phyloP scores from a whole-genome alignment of 2,113 vertebrate species.

The Ammospiza caudacuta region DNA sequence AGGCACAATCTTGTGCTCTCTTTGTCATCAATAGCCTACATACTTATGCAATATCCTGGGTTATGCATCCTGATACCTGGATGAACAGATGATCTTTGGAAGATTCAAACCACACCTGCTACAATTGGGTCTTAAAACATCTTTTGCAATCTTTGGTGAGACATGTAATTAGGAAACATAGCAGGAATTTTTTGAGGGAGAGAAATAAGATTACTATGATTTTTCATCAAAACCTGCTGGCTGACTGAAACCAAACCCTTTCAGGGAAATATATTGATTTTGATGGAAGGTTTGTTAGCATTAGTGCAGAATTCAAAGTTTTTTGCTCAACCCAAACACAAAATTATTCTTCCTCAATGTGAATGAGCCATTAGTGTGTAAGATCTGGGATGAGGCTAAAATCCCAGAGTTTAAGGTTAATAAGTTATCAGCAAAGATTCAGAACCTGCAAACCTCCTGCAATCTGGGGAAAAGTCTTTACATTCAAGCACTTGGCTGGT shows the following conservation, averaged over 20 bases:
- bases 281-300: background rate
- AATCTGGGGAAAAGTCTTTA: background rate
- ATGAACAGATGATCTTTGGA: background rate
- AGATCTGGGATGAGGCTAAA: too few relatives aligned
- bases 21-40: background rate
- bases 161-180: background rate
- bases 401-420: background rate
- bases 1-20: background rate
- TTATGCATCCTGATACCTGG: background rate
- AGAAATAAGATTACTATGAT: background rate
- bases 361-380: background rate
- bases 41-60: background rate
- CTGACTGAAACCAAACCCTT: background rate
- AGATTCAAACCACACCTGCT: background rate
- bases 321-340: background rate
- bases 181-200: rapidly evolving
- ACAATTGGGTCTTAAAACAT: background rate
- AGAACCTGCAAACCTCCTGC: background rate
- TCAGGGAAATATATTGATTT: background rate
- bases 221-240: background rate
- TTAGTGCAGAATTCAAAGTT: background rate
- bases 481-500: background rate
- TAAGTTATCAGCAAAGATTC: background rate
- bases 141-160: background rate
- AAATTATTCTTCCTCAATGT: background rate